Conservation (phyloP, 2,888 invertebrate species). For the Liopterus haemorrhoidalis region DNA sequence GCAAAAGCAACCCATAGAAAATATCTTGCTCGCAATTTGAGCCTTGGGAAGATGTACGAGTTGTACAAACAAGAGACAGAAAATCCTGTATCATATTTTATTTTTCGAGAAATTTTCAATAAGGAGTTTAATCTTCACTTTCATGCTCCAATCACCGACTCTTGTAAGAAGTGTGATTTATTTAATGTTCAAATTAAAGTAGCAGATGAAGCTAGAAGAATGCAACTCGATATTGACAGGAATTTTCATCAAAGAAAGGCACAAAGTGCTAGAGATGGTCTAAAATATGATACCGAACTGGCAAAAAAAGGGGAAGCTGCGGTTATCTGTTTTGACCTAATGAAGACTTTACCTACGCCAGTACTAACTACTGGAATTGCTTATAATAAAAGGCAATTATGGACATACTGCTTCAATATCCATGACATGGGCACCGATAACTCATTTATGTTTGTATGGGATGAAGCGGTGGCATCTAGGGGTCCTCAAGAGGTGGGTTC, state of each 20-base stretch:
- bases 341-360: slow-evolving; percentile 29
- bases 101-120: slow-evolving; percentile 17
- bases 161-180: slow-evolving; percentile 12
- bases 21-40: slow-evolving; percentile 13
- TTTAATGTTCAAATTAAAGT: slow-evolving; percentile 14
- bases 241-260: slow-evolving; percentile 18
- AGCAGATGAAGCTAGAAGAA: slow-evolving; percentile 5
- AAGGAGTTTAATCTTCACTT: slow-evolving; percentile 15
- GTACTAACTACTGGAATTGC: slow-evolving; percentile 24
- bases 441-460: slow-evolving; percentile 26
- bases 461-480: slow-evolving; percentile 24
- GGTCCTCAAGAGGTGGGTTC: slow-evolving; percentile 28
- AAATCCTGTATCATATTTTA: slow-evolving; percentile 12
- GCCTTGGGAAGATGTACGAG: slow-evolving; percentile 13
- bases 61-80: slow-evolving; percentile 8
- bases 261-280: slow-evolving; percentile 9
- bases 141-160: slow-evolving; percentile 14
- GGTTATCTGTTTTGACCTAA: slow-evolving; percentile 24
- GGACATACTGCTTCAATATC: slow-evolving; percentile 27
- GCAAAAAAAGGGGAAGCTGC: slow-evolving; percentile 5
- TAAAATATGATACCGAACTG: slow-evolving; percentile 8
- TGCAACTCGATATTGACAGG: slow-evolving; percentile 8
- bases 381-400: slow-evolving; percentile 30
- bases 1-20: slow-evolving; percentile 15
- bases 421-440: slow-evolving; percentile 23